These are phyloP conservation scores for Caenorhabditis wallacei DNA, from an alignment of 2,888 invertebrate genomes.

Conservation along the genomic window DNA sequence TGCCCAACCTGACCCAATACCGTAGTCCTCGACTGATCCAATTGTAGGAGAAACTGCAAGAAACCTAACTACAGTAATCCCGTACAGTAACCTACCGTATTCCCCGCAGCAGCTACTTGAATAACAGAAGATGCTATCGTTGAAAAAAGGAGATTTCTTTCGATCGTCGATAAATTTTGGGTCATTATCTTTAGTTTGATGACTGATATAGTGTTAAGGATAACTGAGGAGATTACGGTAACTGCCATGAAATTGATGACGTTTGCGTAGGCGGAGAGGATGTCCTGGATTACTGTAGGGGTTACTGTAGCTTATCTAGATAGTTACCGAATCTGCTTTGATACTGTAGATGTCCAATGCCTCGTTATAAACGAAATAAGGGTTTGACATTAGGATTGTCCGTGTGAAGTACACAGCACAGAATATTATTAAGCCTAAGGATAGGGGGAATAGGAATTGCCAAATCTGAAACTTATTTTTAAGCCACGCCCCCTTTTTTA, in stretches of 20 bases:
- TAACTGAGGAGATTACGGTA: slow-evolving; percentile 10
- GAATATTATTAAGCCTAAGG: slow-evolving; percentile 2
- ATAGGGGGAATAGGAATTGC: slow-evolving; percentile 15
- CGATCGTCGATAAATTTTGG: slow-evolving; percentile 33
- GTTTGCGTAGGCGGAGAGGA: slow-evolving; percentile 48
- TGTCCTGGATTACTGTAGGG: slow-evolving; percentile 31
- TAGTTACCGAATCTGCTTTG: slow-evolving; percentile 31
- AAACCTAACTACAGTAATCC: background rate
- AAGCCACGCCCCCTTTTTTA: background rate
- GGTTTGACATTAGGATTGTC: slow-evolving; percentile 11
- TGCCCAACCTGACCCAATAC: slow-evolving; percentile 36
- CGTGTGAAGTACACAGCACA: slow-evolving; percentile 27
- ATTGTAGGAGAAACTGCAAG: slow-evolving; percentile 45
- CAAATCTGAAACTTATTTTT: slow-evolving; percentile 34
- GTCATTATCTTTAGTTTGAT: slow-evolving; percentile 35
- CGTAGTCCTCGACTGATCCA: slow-evolving; percentile 21
- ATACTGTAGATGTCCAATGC: slow-evolving; percentile 45
- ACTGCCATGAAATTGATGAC: slow-evolving; percentile 49
- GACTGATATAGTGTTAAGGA: slow-evolving; percentile 24
- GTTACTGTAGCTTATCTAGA: background rate
- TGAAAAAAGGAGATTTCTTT: slow-evolving; percentile 35
- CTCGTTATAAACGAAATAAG: slow-evolving; percentile 41
- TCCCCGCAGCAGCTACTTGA: slow-evolving; percentile 41
- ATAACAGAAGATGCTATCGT: slow-evolving; percentile 37
- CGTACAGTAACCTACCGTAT: too few species aligned